Conservation (phyloP, 2,888 invertebrate species). For the Nomada fabriciana region DNA sequence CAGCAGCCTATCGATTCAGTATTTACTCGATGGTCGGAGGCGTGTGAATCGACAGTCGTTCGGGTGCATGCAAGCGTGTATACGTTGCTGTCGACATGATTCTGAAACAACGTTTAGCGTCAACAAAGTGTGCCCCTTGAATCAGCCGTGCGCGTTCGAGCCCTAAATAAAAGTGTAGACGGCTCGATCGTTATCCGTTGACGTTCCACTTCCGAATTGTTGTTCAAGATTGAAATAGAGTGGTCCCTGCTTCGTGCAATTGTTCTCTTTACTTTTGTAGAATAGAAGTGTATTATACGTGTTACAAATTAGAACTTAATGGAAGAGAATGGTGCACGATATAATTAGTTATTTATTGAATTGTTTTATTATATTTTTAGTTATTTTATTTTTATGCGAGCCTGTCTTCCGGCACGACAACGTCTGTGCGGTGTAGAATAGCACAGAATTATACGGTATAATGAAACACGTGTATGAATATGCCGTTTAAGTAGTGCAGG, state of each 20-base stretch:
- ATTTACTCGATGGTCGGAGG: constrained; percentile 50
- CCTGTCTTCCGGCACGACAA: too few relatives aligned
- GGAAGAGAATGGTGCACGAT: neutral
- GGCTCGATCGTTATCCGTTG: constrained; percentile 42
- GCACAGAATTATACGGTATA: too few relatives aligned
- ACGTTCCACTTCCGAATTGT: constrained; percentile 34
- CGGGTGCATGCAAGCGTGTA: constrained; percentile 11
- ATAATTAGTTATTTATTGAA: too few relatives aligned
- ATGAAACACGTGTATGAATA: too few relatives aligned
- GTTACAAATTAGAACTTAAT: neutral
- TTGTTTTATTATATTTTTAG: neutral
- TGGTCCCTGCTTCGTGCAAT: neutral
- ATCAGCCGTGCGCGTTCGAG: constrained; percentile 28
- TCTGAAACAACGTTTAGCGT: constrained; percentile 63
- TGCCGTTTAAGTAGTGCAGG: too few relatives aligned
- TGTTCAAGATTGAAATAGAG: constrained; percentile 40
- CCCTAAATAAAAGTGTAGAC: constrained; percentile 57
- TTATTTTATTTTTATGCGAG: neutral
- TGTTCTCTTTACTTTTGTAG: neutral
- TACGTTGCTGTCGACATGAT: constrained; percentile 40
- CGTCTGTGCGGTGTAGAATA: too few relatives aligned
- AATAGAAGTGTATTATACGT: neutral
- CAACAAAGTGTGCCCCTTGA: constrained; percentile 40
- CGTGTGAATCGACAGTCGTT: constrained; percentile 62
- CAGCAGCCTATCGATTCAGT: constrained; percentile 53